These are phyloP conservation scores for Magallana ariakensis DNA, from an alignment of 1,140 invertebrate genomes.

Conservation along the genomic window DNA sequence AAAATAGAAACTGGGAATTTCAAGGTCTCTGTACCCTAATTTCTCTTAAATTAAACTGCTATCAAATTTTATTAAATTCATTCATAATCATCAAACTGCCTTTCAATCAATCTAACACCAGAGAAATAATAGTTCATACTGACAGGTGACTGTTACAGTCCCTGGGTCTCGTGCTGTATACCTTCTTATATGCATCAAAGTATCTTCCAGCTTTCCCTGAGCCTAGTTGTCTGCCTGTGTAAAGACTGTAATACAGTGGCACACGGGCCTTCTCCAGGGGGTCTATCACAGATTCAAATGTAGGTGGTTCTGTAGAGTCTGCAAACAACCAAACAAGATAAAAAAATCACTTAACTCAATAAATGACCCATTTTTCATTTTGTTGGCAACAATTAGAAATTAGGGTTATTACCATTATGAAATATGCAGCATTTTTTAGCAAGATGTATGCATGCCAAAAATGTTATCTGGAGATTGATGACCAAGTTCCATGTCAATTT, in stretches of 20 bases:
- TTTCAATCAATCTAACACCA: neutral
- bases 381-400: too few species aligned
- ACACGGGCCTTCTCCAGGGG: neutral
- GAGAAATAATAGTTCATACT: too few species aligned
- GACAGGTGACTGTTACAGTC: too few species aligned
- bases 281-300: slow-evolving; percentile 19
- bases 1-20: too few species aligned
- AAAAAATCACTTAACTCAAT: neutral
- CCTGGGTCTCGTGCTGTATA: neutral
- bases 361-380: neutral
- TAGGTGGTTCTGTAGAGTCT: neutral
- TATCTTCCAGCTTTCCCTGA: slow-evolving; percentile 15
- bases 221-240: slow-evolving; percentile 3
- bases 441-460: too few species aligned
- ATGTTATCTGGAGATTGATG: too few species aligned
- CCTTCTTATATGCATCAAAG: slow-evolving; percentile 9
- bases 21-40: too few species aligned
- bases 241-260: neutral
- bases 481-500: too few species aligned
- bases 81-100: neutral
- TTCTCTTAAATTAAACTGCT: too few species aligned
- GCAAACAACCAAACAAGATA: neutral
- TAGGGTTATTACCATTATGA: too few species aligned
- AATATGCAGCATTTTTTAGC: too few species aligned
- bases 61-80: too few species aligned